A percentile compares a stretch with the other conserved stretches of the same genome.
phyloP scores from a whole-genome alignment of 2,797 vertebrate genomes.

The Peromyscus eremicus region DNA sequence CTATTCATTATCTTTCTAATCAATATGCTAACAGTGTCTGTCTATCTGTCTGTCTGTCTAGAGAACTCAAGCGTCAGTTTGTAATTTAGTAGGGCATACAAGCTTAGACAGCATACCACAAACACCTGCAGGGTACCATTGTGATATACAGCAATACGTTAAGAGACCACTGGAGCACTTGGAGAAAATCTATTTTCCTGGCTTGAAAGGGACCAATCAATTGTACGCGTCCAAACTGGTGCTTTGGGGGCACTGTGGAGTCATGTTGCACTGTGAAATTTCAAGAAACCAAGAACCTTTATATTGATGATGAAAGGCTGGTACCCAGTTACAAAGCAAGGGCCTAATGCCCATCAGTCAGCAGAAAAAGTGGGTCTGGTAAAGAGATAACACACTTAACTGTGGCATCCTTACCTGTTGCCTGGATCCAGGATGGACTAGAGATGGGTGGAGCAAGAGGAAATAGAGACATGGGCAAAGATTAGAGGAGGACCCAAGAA shows the following conservation, averaged over 20 bases:
- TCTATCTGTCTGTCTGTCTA: background rate
- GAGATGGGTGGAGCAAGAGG: background rate
- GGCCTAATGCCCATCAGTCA: background rate
- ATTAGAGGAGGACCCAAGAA: background rate
- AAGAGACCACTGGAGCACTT: slow-evolving; percentile 46
- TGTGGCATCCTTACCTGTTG: background rate
- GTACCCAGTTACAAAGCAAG: background rate
- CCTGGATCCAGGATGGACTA: background rate
- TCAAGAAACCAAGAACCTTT: slow-evolving; percentile 40
- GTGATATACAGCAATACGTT: slow-evolving; percentile 2
- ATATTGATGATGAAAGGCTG: background rate
- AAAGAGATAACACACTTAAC: background rate
- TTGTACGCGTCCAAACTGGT: slow-evolving; percentile 53
- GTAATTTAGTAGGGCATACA: slow-evolving; percentile 2
- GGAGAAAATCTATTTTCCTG: slow-evolving; percentile 67
- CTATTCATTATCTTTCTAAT: slow-evolving; percentile 4
- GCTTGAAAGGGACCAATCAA: slow-evolving; percentile 62
- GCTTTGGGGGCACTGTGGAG: background rate
- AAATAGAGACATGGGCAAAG: background rate
- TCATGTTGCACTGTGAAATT: slow-evolving; percentile 39
- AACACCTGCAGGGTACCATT: slow-evolving; percentile 4
- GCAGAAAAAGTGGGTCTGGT: background rate
- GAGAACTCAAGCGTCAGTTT: background rate
- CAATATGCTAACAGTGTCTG: background rate
- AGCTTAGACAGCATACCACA: slow-evolving; percentile 20